Conservation (phyloP, 2,113 vertebrate genomes). For the Psilopogon haemacephalus region DNA sequence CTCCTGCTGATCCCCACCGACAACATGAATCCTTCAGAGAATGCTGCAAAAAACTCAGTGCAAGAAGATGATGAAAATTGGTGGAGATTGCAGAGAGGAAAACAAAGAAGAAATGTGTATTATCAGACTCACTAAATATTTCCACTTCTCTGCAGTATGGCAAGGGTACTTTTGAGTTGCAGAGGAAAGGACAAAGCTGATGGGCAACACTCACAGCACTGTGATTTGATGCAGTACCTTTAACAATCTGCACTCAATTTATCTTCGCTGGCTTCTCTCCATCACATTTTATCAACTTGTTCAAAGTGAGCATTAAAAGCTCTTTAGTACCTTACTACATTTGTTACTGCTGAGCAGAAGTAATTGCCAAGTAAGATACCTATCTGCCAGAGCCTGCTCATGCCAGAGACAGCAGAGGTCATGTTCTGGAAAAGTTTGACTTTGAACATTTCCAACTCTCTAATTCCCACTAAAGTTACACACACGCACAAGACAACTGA, state of each 20-base stretch:
- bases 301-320: constrained; percentile 24
- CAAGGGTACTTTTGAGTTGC: background rate
- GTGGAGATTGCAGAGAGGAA: background rate
- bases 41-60: background rate
- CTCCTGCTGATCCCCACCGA: background rate
- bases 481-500: accelerated
- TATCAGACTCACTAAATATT: background rate
- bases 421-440: background rate
- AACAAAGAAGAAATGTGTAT: background rate
- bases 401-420: background rate
- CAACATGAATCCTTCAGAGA: background rate
- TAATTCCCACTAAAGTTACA: background rate
- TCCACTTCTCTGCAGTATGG: background rate
- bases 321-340: background rate
- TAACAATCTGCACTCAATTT: background rate
- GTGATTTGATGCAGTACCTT: background rate
- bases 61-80: background rate
- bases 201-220: background rate
- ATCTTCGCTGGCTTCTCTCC: constrained; percentile 19
- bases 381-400: background rate
- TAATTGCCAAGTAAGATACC: background rate
- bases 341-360: background rate
- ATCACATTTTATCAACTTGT: background rate
- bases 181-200: background rate
- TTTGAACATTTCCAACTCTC: background rate